phyloP scores from a whole-genome alignment of 2,888 invertebrate species.

The Rhamphomyia laevipes region DNA sequence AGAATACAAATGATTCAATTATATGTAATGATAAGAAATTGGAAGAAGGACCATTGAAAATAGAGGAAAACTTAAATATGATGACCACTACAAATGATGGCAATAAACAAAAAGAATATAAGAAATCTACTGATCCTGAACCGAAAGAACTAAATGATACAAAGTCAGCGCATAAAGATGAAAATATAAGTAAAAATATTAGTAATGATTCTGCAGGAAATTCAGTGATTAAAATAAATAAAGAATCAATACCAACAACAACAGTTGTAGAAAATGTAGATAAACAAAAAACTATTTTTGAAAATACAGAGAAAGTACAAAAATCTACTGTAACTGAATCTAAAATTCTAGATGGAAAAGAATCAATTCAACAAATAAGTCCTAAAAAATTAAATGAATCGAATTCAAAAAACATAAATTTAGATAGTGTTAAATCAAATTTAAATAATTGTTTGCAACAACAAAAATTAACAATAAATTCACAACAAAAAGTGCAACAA shows the following conservation, averaged over 20 bases:
- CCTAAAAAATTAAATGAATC: constrained; percentile 27
- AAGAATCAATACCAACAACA: not conserved
- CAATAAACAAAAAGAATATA: no score
- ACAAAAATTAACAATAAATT: not conserved
- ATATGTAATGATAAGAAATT: not conserved
- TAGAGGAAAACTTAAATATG: not conserved
- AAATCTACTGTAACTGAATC: not conserved
- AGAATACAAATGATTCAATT: not conserved
- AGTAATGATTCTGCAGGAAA: not conserved
- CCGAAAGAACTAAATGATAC: constrained; percentile 4
- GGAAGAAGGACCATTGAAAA: no score
- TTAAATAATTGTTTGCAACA: not conserved
- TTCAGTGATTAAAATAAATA: not conserved
- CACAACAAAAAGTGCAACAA: not conserved
- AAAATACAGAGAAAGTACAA: constrained; percentile 1
- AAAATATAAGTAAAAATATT: not conserved
- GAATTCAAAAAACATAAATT: constrained; percentile 20
- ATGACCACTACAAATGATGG: not conserved
- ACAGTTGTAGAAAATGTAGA: no score
- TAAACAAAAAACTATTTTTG: not conserved
- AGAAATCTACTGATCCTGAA: not conserved
- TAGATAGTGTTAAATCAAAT: not conserved
- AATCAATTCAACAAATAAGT: not conserved
- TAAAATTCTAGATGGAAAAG: not conserved
- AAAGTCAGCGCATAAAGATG: not conserved